These are phyloP conservation scores for Troides oblongomaculatus DNA, from an alignment of 2,888 invertebrate species.

Conservation along the genomic window DNA sequence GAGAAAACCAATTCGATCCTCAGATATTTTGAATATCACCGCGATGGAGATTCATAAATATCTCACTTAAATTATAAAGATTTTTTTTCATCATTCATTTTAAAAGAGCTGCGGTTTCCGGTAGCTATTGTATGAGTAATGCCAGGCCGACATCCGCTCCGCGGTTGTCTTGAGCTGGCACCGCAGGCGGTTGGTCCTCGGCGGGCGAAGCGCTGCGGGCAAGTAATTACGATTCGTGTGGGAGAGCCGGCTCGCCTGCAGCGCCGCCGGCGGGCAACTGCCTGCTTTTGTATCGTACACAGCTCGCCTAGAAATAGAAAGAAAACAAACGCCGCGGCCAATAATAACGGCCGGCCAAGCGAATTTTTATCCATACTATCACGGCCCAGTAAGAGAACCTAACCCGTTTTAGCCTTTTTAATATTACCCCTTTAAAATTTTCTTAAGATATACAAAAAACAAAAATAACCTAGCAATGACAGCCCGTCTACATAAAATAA, in stretches of 20 bases:
- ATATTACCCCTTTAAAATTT: too few species aligned
- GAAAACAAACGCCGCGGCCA: conserved; percentile 12
- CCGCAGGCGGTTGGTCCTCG: conserved; percentile 16
- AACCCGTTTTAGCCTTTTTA: too few species aligned
- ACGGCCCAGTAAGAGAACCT: not conserved
- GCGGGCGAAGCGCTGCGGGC: conserved; percentile 18
- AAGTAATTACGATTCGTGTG: conserved; percentile 29
- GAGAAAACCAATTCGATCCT: too few species aligned
- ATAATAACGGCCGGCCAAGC: conserved; percentile 2
- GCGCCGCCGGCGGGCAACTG: conserved; percentile 14
- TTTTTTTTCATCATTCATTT: not conserved
- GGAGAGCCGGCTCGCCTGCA: conserved; percentile 12
- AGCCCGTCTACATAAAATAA: too few species aligned
- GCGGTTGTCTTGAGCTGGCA: not conserved
- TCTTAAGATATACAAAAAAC: too few species aligned
- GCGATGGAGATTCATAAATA: too few species aligned
- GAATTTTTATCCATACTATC: not conserved
- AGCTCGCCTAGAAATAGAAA: conserved; percentile 18
- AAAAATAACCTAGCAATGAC: too few species aligned
- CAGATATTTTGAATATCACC: too few species aligned
- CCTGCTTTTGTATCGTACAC: conserved; percentile 22
- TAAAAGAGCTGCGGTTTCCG: not conserved
- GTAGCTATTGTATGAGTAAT: not conserved
- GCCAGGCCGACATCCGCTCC: conserved; percentile 1
- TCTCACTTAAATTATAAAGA: too few species aligned